Evolutionary conservation across 2,113 vertebrate genomes (phyloP), one percentile per base, ranked within the genome.

Genomic region (Acrocephalus kingi): DNA sequence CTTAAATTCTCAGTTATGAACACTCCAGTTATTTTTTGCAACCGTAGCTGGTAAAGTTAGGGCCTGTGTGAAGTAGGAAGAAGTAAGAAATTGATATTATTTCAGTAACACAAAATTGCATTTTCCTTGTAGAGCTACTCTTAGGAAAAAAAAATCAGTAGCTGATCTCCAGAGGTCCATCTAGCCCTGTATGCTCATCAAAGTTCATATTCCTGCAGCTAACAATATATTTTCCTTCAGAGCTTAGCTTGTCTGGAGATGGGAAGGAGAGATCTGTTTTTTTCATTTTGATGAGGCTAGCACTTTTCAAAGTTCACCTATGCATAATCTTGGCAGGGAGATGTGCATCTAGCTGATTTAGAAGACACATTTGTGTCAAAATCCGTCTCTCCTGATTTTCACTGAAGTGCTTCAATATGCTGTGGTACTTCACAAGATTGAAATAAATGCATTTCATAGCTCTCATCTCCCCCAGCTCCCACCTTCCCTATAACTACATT

Each of bases 291-390:
- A 96, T 96, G 94, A 96, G 88, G 69, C 88, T 81, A 95, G 90
- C 90, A 92, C 76, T 95, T 97, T 93, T 95, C 66, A 72, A 94
- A 93, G 85, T 96, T 96, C 83, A 93, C 88, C 86, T 89, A 51
- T 84, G 93, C 92, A 92, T 94, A 95, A 94, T 82, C 52, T 64
- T n/a, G 7, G 80, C 73, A 84, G 73, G 41, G 69, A 95, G 90
- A 90, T 0, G 0, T 61, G 52, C 88, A 95, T 93, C 94, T 79
- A 75, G 76, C 74, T 87, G 92, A 95, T 92, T 90, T 95, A 93
- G 83, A 90, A 90, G 93, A 93, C 83, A 96, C 23, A 73, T 93
- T 94, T 95, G 69, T 96, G 93, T 96, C 93, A 95, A 93, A 96
- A 95, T 87, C 83, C 74, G 66, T 97, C 80, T 77, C 94, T 92